Conservation (phyloP, 2,888 invertebrate species). For the Calameuta idolon region DNA sequence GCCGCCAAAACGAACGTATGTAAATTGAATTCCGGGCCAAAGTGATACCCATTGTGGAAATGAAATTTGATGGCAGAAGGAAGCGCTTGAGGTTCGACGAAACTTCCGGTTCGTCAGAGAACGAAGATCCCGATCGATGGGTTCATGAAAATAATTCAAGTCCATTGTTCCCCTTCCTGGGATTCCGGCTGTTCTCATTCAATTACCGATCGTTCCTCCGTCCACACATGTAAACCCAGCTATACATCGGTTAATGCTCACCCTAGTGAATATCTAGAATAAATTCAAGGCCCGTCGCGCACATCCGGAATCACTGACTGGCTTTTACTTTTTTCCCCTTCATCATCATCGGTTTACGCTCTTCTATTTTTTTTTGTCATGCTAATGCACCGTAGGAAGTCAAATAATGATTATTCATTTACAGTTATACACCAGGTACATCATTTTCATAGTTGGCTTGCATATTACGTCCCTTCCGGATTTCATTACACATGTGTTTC, state of each 20-base stretch:
- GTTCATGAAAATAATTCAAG: not conserved
- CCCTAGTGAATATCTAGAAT: constrained; percentile 41
- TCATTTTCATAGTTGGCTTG: not conserved
- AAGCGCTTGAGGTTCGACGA: not conserved
- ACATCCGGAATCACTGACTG: constrained; percentile 23
- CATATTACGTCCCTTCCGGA: not conserved
- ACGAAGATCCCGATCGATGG: not conserved
- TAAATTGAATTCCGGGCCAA: too few relatives aligned
- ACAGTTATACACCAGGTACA: not conserved
- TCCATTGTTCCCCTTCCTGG: not conserved
- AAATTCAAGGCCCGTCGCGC: constrained; percentile 35
- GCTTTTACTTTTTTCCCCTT: constrained; percentile 28
- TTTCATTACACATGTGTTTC: not conserved
- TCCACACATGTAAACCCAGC: not conserved
- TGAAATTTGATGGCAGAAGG: not conserved
- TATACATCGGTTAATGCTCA: constrained; percentile 28
- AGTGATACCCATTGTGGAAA: too few relatives aligned
- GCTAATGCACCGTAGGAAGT: constrained; percentile 7
- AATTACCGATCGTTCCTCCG: constrained; percentile 17
- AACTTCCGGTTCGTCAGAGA: not conserved
- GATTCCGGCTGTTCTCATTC: constrained; percentile 15
- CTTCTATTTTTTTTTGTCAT: constrained; percentile 6
- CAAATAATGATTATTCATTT: not conserved
- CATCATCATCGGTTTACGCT: not conserved
- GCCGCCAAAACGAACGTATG: too few relatives aligned